Conservation (phyloP, 1,140 invertebrate species). For the Triops longicaudatus region DNA sequence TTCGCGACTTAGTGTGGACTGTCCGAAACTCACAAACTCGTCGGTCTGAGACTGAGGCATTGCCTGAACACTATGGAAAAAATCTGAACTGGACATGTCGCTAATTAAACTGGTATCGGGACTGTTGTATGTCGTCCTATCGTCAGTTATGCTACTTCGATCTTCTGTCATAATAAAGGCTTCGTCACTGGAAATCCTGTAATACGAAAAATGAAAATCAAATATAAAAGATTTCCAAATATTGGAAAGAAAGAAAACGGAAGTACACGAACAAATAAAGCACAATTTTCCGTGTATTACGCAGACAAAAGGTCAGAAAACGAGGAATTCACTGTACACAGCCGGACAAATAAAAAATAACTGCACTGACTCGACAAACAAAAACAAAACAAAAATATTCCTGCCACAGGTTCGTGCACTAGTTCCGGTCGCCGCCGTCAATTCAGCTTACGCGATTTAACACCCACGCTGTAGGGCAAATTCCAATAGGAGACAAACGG, state of each 20-base stretch:
- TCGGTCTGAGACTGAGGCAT: not conserved
- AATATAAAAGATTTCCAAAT: not conserved
- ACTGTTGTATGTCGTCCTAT: not conserved
- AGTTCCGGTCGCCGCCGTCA: not conserved
- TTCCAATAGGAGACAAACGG: not conserved
- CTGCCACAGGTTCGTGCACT: not conserved
- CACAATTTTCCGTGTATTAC: not conserved
- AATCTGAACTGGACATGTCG: slow-evolving; percentile 4
- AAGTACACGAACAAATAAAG: no score
- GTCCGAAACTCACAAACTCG: not conserved
- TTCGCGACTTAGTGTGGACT: not conserved
- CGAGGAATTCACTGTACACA: not conserved
- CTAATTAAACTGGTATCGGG: not conserved
- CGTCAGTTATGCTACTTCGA: not conserved
- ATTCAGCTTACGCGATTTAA: not conserved
- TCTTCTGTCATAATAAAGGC: not conserved
- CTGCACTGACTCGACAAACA: not conserved
- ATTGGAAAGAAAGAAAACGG: no score
- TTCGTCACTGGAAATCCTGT: not conserved
- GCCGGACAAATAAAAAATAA: not conserved
- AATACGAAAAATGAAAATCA: not conserved
- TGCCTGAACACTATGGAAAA: not conserved
- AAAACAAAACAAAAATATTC: not conserved
- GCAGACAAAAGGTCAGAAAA: not conserved
- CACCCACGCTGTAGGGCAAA: not conserved